Evolutionary conservation across 2,888 invertebrate genomes (phyloP).

Genomic region (Ditylenchus weischeri): DNA sequence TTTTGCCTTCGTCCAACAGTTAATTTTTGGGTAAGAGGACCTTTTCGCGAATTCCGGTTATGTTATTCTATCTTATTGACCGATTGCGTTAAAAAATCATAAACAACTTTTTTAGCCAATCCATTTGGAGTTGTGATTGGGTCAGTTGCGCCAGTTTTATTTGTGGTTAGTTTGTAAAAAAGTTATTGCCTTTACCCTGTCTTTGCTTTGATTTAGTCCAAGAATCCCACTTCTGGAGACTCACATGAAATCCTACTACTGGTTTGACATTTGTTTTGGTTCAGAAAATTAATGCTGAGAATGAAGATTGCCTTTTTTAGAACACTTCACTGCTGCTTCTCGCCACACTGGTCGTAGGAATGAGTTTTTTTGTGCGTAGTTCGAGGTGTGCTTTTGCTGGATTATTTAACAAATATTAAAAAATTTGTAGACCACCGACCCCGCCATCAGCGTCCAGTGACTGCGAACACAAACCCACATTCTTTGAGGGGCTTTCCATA

Average conservation of each 20-base stretch:
- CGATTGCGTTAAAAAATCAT: no score
- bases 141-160: slow-evolving; percentile 45
- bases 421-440: slow-evolving; percentile 39
- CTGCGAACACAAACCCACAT: slow-evolving; percentile 37
- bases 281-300: not conserved
- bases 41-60: not conserved
- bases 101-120: slow-evolving; percentile 42
- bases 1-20: no score
- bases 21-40: no score
- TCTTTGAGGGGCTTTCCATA: slow-evolving; percentile 32
- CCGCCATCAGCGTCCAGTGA: slow-evolving; percentile 53
- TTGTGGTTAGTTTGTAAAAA: slow-evolving; percentile 17
- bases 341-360: slow-evolving; percentile 26
- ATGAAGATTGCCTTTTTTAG: slow-evolving; percentile 13
- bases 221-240: not conserved
- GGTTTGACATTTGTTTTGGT: slow-evolving; percentile 12
- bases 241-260: slow-evolving; percentile 27
- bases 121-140: slow-evolving; percentile 54
- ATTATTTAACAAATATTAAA: no score
- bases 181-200: no score
- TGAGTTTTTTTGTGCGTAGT: slow-evolving; percentile 27
- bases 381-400: not conserved
- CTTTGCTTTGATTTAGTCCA: not conserved
- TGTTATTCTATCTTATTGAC: no score
- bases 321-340: slow-evolving; percentile 28